Percentiles rank a stretch among this genome's conserved stretches.
Evolutionary conservation across 1,140 invertebrate genomes (phyloP).

Genomic region (Heliothis subflexa): DNA sequence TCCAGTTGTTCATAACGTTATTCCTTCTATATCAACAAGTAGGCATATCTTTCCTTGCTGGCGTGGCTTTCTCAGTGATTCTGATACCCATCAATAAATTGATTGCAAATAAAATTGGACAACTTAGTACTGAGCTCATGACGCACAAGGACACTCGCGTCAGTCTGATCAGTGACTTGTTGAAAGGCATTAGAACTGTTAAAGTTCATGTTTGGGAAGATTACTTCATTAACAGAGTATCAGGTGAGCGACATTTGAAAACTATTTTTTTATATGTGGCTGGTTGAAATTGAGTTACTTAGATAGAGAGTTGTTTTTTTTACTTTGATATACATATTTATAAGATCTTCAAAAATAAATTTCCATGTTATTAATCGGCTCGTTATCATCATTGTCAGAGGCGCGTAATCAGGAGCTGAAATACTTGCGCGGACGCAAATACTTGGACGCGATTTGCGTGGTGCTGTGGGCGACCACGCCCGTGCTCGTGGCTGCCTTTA

Average conservation of each 20-base stretch:
- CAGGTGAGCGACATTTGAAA: constrained; percentile 52
- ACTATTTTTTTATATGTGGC: not conserved
- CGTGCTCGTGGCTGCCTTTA: constrained; percentile 96
- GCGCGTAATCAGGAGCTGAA: constrained; percentile 91
- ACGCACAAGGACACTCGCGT: constrained; percentile 96
- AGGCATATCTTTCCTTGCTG: constrained; percentile 96
- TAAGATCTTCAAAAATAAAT: not conserved
- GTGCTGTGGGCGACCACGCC: constrained; percentile 99
- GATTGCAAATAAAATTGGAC: constrained; percentile 96
- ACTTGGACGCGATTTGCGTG: constrained; percentile 99
- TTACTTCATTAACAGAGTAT: constrained; percentile 91
- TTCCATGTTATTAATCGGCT: not conserved
- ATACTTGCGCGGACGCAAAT: constrained; percentile 95
- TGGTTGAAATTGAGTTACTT: not conserved
- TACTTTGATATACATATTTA: not conserved
- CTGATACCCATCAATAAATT: constrained; percentile 98
- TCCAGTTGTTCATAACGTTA: constrained; percentile 92
- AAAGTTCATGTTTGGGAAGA: constrained; percentile 98
- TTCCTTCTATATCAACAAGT: constrained; percentile 95
- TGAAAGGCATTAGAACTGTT: constrained; percentile 95
- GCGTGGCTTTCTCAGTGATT: constrained; percentile 94
- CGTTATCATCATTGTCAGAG: constrained; percentile 73
- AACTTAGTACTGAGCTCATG: constrained; percentile 96
- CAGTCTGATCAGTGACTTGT: constrained; percentile 94
- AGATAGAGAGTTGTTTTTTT: not conserved